A percentile compares a stretch with the other conserved stretches of the same genome.
Conservation (phyloP, 2,797 vertebrate genomes). For the Amphiprion clarkii region DNA sequence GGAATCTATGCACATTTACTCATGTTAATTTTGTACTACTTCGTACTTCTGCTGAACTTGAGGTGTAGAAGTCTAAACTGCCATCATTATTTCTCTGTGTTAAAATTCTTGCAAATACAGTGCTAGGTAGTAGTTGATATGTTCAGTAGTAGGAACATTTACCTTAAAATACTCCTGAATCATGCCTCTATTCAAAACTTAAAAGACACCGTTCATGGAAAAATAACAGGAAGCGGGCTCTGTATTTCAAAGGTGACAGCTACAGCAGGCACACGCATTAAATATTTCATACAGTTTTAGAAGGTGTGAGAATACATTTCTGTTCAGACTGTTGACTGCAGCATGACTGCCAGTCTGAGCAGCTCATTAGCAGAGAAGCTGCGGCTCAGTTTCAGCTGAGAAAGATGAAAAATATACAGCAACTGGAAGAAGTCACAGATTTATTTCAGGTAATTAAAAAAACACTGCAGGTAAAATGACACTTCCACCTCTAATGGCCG, state of each 20-base stretch:
- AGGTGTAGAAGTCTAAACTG: no score
- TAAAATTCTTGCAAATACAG: no score
- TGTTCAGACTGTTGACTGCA: conserved; percentile 5
- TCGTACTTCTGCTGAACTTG: no score
- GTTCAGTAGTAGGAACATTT: no score
- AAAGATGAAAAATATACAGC: neutral
- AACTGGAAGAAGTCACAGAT: neutral
- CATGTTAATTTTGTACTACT: no score
- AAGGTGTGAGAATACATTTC: neutral
- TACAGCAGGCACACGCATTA: neutral
- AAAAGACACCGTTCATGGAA: no score
- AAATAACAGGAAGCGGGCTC: no score
- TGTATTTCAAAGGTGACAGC: neutral
- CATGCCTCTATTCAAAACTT: no score
- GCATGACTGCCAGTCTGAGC: conserved; percentile 4
- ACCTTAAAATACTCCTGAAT: no score
- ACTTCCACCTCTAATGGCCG: conserved; percentile 3
- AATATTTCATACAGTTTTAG: neutral
- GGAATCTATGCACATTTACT: no score
- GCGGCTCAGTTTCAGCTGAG: conserved; percentile 18
- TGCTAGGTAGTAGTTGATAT: no score
- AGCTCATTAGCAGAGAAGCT: conserved; percentile 22
- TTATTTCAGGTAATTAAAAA: conserved; percentile 8
- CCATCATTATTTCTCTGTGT: no score
- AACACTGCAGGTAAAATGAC: neutral